A percentile compares a stretch with the other conserved stretches of the same genome.
Conservation (phyloP, 2,888 invertebrate genomes). For the Napeogenes inachia region DNA sequence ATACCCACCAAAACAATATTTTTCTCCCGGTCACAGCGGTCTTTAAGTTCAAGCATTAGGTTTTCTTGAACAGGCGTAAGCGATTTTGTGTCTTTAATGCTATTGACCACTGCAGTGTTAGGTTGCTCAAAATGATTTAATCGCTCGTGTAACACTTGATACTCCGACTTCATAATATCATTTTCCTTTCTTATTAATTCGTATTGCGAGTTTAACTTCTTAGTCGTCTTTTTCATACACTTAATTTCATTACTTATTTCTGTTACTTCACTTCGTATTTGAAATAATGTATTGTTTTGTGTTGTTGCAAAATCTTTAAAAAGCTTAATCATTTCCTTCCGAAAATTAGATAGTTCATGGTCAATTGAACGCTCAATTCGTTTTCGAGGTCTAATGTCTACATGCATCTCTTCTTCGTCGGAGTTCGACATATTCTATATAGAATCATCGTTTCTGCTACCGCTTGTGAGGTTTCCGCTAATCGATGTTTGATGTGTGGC, state of each 20-base stretch:
- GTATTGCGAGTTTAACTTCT: conserved; percentile 17
- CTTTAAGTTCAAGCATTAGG: conserved; percentile 32
- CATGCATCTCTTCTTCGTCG: conserved; percentile 1
- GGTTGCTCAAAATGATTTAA: too few species aligned
- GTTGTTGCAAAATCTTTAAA: conserved; percentile 18
- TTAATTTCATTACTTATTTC: conserved; percentile 18
- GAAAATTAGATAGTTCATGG: conserved; percentile 14
- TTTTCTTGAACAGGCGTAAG: conserved; percentile 22
- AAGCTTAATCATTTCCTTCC: conserved; percentile 20
- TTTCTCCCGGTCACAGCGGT: conserved; percentile 31
- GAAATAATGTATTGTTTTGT: conserved; percentile 19
- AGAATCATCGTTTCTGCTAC: background rate
- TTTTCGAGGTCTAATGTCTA: conserved; percentile 3
- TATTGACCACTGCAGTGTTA: too few species aligned
- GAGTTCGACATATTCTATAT: background rate
- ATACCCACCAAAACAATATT: conserved; percentile 34
- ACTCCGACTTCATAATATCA: conserved; percentile 20
- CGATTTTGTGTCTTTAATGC: conserved; percentile 13
- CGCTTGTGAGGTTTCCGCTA: conserved; percentile 6
- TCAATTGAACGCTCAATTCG: conserved; percentile 10
- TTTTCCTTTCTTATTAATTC: conserved; percentile 23
- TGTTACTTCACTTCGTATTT: conserved; percentile 19
- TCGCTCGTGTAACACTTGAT: conserved; percentile 5
- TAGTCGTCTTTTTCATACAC: conserved; percentile 14
- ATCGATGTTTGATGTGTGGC: conserved; percentile 9